Base-by-base conservation (phyloP, 2,888 invertebrate species). In the Punctoribates punctum region DNA sequence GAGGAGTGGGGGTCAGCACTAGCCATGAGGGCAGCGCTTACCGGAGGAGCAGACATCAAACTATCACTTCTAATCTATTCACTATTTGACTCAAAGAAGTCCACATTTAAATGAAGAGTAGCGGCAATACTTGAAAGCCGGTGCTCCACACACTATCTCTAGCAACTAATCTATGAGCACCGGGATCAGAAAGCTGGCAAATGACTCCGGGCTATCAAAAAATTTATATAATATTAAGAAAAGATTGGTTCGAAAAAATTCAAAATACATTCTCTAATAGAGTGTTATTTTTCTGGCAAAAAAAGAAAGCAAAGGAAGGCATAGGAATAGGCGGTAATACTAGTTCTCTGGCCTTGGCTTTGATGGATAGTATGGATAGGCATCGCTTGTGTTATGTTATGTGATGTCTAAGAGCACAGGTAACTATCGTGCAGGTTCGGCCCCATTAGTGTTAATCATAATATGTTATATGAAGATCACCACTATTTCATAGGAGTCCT, bases 371-470 rank as follows among this genome's bases (percentile, higher is more conserved):
- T 27, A 72, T 27, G 72, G 48, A 72, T 48, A 72, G 72, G 20
- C 48, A 72, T 48, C 25, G 5, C 9, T 48, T 25, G 38, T 48
- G 65, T 38, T 34, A 13, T 23, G 8, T 60, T 4, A 17, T 29
- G 17, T 29, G 23, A n/a, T 57, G 60, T 27, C 20, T 42, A 42
- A 42, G 60, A 15, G 65, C 65, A 38, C 48, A 27, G 11, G 42
- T 46, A 48, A 25, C 46, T 67, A 67, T 46, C 72, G 72, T 72
- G 72, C 46, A 25, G 70, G 72, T 72, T 72, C 72, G 48, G 72
- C 48, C 42, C 72, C 48, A 72, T 72, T 72, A 72, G 72, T 48
- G 72, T 13, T 72, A 72, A 72, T 72, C 72, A 72, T 72, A 72
- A 72, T 72, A 72, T 48, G 42, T 72, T 42, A 42, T 72, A 72